These are phyloP conservation scores for Acleris literana DNA, from an alignment of 2,888 invertebrate species.

Conservation along the genomic window DNA sequence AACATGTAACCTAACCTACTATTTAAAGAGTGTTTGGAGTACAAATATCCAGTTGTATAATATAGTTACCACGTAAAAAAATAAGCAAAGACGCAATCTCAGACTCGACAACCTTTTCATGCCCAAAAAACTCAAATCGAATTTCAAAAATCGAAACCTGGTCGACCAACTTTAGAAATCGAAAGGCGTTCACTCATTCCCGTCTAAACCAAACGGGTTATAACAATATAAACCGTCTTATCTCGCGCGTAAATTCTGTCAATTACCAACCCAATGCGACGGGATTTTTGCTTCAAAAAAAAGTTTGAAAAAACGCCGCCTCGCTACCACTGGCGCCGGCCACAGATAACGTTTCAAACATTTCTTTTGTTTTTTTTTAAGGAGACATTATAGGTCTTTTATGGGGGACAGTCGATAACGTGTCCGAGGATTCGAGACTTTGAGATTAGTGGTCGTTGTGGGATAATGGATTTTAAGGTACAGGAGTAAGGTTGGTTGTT, in stretches of 20 bases:
- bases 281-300: slow-evolving; percentile 40
- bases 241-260: slow-evolving; percentile 54
- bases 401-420: slow-evolving; percentile 51
- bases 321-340: slow-evolving; percentile 54
- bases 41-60: too few relatives aligned
- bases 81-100: too few relatives aligned
- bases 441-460: slow-evolving; percentile 31
- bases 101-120: too few relatives aligned
- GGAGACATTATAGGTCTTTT: slow-evolving; percentile 46
- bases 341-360: slow-evolving; percentile 48
- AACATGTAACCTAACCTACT: too few relatives aligned
- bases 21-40: too few relatives aligned
- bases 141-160: slow-evolving; percentile 9
- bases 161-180: slow-evolving; percentile 26
- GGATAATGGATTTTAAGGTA: slow-evolving; percentile 8
- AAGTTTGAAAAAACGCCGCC: slow-evolving; percentile 39
- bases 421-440: slow-evolving; percentile 42
- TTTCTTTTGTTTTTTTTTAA: slow-evolving; percentile 44
- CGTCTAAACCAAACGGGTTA: slow-evolving; percentile 39
- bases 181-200: slow-evolving; percentile 31
- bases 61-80: too few relatives aligned
- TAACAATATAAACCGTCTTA: slow-evolving; percentile 42
- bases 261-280: slow-evolving; percentile 45
- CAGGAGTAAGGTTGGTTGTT: slow-evolving; percentile 10
- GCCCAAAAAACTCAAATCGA: not conserved